Percentiles rank a stretch among this genome's conserved stretches.
These are phyloP conservation scores for Mongoloraphidia duomilia DNA, from an alignment of 2,888 invertebrate genomes.

Conservation along the genomic window DNA sequence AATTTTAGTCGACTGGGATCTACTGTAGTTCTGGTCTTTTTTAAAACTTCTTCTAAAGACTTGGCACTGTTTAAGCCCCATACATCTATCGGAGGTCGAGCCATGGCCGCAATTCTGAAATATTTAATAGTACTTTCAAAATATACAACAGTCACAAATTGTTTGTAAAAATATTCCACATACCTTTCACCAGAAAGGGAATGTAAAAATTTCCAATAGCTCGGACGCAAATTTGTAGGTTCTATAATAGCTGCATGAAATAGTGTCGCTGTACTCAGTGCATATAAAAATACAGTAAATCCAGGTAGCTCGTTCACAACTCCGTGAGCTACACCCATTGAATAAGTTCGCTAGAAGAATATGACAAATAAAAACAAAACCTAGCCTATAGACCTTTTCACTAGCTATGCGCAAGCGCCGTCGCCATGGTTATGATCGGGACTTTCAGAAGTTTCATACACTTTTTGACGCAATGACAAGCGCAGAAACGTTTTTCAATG, in stretches of 20 bases:
- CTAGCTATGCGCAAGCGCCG: no score
- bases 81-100: conserved; percentile 39
- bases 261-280: conserved; percentile 59
- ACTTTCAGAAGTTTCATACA: no score
- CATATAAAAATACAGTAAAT: conserved; percentile 57
- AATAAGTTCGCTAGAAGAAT: conserved; percentile 48
- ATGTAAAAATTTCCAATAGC: conserved; percentile 69
- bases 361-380: neutral
- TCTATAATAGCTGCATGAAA: conserved; percentile 69
- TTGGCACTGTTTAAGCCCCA: conserved; percentile 43
- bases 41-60: conserved; percentile 31
- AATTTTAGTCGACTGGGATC: conserved; percentile 12
- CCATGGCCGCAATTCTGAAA: conserved; percentile 42
- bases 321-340: conserved; percentile 49
- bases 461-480: no score
- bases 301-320: conserved; percentile 51
- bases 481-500: no score
- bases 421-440: no score
- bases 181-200: conserved; percentile 57
- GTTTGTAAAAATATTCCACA: conserved; percentile 2
- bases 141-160: neutral
- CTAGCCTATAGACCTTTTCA: no score
- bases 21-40: conserved; percentile 29
- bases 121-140: conserved; percentile 4
- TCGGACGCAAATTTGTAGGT: conserved; percentile 61